Conservation (phyloP, 2,113 vertebrate genomes). For the Fulmarus glacialis region DNA sequence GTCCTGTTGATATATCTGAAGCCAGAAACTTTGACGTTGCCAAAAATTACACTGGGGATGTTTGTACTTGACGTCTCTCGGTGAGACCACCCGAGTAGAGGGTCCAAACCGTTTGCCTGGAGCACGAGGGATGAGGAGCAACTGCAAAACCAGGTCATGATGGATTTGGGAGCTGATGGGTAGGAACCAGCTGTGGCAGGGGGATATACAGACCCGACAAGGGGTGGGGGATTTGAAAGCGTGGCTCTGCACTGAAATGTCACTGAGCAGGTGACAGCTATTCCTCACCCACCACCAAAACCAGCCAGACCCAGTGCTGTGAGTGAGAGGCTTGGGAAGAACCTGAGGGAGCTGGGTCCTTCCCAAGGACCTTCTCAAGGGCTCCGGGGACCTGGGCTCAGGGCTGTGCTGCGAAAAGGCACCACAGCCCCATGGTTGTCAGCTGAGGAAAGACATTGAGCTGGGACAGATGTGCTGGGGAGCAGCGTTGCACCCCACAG, state of each 20-base stretch:
- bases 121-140: background rate
- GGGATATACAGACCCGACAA: background rate
- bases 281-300: background rate
- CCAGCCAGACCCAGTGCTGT: background rate
- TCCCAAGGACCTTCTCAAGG: background rate
- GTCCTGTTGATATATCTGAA: background rate
- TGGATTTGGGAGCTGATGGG: background rate
- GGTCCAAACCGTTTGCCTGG: background rate
- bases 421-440: background rate
- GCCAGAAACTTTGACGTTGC: background rate
- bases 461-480: background rate
- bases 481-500: background rate
- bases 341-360: background rate
- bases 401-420: background rate
- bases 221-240: background rate
- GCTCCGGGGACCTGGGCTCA: background rate
- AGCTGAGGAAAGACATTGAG: background rate
- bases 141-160: background rate
- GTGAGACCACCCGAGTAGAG: background rate
- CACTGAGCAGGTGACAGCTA: background rate
- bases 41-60: background rate
- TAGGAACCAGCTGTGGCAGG: background rate
- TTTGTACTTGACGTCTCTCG: background rate
- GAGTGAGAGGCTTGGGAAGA: background rate
- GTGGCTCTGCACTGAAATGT: background rate